Percentiles rank a stretch among this genome's conserved stretches.
Conservation (phyloP, 2,888 invertebrate species). For the Auanema freiburgensis region DNA sequence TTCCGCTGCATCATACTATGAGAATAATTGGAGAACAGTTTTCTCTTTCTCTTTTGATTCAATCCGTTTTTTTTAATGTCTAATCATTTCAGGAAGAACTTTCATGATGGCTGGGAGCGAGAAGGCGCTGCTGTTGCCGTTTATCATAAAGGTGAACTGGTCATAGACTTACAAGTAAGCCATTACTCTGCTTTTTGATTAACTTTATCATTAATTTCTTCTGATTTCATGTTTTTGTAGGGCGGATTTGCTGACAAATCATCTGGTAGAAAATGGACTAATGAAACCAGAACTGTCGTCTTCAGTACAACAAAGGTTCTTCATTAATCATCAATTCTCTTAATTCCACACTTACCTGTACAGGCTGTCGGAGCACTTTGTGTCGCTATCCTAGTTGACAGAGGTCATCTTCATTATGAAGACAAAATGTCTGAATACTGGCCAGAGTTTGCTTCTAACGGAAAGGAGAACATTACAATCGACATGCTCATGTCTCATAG, state of each 20-base stretch:
- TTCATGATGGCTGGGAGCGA: slow-evolving; percentile 64
- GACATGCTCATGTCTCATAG: slow-evolving; percentile 58
- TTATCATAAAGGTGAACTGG: slow-evolving; percentile 66
- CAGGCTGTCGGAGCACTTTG: slow-evolving; percentile 59
- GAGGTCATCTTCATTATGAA: slow-evolving; percentile 64
- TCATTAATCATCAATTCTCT: slow-evolving; percentile 5
- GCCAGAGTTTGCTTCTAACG: slow-evolving; percentile 68
- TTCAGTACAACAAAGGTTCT: slow-evolving; percentile 58
- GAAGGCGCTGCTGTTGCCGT: slow-evolving; percentile 66
- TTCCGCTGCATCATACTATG: too few species aligned
- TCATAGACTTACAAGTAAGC: slow-evolving; percentile 64
- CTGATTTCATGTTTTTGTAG: slow-evolving; percentile 9
- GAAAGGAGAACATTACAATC: slow-evolving; percentile 66
- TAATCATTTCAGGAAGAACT: slow-evolving; percentile 55
- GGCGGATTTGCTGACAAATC: slow-evolving; percentile 47
- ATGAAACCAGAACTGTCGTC: slow-evolving; percentile 57
- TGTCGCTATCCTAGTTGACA: slow-evolving; percentile 64
- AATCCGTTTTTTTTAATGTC: neutral
- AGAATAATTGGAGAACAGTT: too few species aligned
- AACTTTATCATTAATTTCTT: slow-evolving; percentile 1
- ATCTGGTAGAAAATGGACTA: slow-evolving; percentile 52
- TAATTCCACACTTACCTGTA: slow-evolving; percentile 8
- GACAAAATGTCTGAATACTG: slow-evolving; percentile 65
- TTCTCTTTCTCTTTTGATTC: neutral
- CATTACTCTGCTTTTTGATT: slow-evolving; percentile 5